Evolutionary conservation across 1,140 invertebrate species (phyloP), one percentile per base, ranked within the genome.

Genomic region (Idris sp.): DNA sequence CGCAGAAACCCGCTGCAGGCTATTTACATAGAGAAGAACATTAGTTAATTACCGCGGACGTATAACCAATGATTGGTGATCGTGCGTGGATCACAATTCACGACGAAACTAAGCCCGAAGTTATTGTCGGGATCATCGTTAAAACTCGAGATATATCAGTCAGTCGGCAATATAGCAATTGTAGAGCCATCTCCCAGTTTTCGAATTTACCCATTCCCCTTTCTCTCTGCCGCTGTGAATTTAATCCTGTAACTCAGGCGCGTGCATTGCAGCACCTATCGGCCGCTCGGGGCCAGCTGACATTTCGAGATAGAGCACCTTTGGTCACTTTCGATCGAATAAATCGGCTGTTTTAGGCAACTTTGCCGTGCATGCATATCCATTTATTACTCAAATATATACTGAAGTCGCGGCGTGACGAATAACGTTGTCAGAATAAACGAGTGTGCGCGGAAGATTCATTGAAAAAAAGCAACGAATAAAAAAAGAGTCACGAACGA

Each of bases 51-150:
- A 86, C 76, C 78, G 56, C 56, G 61, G 80, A 83, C 83, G 49
- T 79, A 82, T 83, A 86, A 84, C 81, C 83, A 83, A 85, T 87
- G 85, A 87, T 87, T 87, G 84, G 86, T 86, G 84, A 85, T 86
- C 78, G 79, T 72, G 74, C 64, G 40, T 51, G 43, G 36, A 69
- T 79, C 80, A 84, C 85, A 86, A 85, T 78, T 86, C 84, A 86
- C 83, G 75, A 73, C 43, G 62, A 56, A 71, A 78, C 81, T 86
- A 86, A 87, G 82, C 83, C 80, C 77, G 68, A 78, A 87, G 83
- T 87, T 87, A 87, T 87, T 85, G 84, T 81, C 76, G 18, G 85
- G 85, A 87, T 87, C 85, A 87, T 84, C 82, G 83, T 86, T 87
- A 85, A 87, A 86, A 86, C 79, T 85, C 81, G 79, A 83, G 81